Percentiles rank a stretch among this genome's conserved stretches.
Conservation (phyloP, 2,888 invertebrate species). For the Craniophora ligustri region DNA sequence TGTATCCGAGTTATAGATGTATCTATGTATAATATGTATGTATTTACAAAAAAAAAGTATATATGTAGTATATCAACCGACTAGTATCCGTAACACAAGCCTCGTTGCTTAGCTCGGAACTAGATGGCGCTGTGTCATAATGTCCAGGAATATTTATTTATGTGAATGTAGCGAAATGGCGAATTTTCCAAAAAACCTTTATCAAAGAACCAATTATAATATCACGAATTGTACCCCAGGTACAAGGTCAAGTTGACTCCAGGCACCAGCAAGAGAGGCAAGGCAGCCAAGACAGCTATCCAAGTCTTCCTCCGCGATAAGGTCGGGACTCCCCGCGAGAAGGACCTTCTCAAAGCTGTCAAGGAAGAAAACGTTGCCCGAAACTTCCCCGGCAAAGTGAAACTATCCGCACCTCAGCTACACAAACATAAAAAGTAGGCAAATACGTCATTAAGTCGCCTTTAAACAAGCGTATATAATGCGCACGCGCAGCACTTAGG, state of each 20-base stretch:
- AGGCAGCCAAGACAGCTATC: conserved; percentile 97
- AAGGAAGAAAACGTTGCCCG: conserved; percentile 97
- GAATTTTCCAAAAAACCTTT: no score
- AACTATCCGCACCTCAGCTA: conserved; percentile 95
- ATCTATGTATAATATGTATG: no score
- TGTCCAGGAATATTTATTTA: no score
- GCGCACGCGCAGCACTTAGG: no score
- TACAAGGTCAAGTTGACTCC: conserved; percentile 98
- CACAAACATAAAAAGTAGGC: conserved; percentile 90
- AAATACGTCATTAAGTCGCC: neutral
- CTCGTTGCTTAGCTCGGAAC: no score
- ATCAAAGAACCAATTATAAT: neutral
- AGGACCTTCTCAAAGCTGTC: conserved; percentile 96
- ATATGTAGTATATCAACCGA: no score
- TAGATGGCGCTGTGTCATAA: no score
- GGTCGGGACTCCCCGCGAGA: conserved; percentile 92
- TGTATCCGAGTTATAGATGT: no score
- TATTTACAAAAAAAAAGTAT: no score
- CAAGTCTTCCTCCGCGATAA: conserved; percentile 96
- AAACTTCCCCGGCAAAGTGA: conserved; percentile 99
- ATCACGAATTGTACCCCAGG: conserved; percentile 78
- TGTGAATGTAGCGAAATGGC: no score
- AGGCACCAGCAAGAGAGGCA: conserved; percentile 97
- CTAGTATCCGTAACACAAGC: no score
- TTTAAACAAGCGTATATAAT: no score